A percentile compares a stretch with the other conserved stretches of the same genome.
Evolutionary conservation across 2,797 vertebrate species (phyloP).

Genomic region (Limnodromus scolopaceus): DNA sequence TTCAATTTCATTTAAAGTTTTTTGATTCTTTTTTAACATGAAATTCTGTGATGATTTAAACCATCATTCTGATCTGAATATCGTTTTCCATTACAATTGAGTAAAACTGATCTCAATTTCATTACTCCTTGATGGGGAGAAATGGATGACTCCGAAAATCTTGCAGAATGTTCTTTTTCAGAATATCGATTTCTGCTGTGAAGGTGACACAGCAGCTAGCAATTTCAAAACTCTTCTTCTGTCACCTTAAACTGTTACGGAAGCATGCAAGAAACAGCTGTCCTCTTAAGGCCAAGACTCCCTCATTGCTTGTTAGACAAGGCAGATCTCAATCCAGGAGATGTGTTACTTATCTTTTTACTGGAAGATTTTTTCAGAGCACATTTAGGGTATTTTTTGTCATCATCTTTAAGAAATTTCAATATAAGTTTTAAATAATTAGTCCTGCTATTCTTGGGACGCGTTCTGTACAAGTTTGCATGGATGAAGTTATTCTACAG

Average conservation of each 20-base stretch:
- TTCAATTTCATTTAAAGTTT: background rate
- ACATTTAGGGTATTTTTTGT: background rate
- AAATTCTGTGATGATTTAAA: background rate
- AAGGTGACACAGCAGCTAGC: background rate
- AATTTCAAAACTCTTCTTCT: background rate
- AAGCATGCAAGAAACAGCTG: background rate
- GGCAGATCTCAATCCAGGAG: background rate
- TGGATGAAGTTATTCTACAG: background rate
- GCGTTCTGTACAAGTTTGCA: background rate
- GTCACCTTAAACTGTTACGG: background rate
- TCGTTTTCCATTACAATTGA: background rate
- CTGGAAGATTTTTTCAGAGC: background rate
- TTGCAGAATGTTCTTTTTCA: background rate
- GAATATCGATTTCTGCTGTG: background rate
- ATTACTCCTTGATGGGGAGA: background rate
- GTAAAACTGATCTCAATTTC: background rate
- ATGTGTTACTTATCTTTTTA: accelerated
- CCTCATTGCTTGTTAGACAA: background rate
- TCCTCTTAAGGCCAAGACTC: background rate
- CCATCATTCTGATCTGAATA: background rate
- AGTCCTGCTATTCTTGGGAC: background rate
- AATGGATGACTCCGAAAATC: background rate
- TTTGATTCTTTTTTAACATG: background rate
- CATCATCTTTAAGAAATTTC: background rate
- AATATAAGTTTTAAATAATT: background rate